Evolutionary conservation across 2,113 vertebrate genomes (phyloP).

Genomic region (Stictonetta naevosa): DNA sequence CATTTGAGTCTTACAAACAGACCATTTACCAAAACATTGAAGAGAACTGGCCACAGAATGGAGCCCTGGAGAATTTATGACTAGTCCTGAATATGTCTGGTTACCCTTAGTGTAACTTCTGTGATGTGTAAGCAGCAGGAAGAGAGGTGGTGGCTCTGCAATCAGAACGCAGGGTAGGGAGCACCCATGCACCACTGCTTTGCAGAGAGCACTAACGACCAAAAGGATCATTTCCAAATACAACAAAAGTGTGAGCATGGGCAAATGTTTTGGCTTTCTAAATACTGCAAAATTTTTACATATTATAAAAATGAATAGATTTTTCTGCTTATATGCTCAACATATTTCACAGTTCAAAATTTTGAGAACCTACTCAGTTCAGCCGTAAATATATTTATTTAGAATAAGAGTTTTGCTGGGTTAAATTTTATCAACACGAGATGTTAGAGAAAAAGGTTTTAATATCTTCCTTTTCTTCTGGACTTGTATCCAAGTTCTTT

Average conservation of each 20-base stretch:
- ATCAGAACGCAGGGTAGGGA: neutral
- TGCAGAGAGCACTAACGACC: neutral
- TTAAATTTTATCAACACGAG: neutral
- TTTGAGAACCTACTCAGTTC: neutral
- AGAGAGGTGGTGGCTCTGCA: neutral
- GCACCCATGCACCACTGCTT: fast-evolving
- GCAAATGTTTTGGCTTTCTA: neutral
- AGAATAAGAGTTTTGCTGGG: neutral
- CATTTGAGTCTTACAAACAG: neutral
- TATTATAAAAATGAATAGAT: neutral
- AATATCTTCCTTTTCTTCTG: neutral
- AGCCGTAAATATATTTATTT: neutral
- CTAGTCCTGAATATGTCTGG: neutral
- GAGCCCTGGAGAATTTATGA: neutral
- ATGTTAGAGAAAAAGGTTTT: neutral
- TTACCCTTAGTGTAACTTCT: neutral
- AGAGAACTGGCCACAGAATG: neutral
- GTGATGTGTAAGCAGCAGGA: fast-evolving
- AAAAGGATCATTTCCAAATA: neutral
- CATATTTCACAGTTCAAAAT: neutral
- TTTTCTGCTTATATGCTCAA: neutral
- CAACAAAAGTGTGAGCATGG: neutral
- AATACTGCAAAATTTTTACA: neutral
- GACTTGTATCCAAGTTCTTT: neutral
- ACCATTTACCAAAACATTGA: neutral